Conservation (phyloP, 2,797 vertebrate species). For the Sphenodon punctatus region DNA sequence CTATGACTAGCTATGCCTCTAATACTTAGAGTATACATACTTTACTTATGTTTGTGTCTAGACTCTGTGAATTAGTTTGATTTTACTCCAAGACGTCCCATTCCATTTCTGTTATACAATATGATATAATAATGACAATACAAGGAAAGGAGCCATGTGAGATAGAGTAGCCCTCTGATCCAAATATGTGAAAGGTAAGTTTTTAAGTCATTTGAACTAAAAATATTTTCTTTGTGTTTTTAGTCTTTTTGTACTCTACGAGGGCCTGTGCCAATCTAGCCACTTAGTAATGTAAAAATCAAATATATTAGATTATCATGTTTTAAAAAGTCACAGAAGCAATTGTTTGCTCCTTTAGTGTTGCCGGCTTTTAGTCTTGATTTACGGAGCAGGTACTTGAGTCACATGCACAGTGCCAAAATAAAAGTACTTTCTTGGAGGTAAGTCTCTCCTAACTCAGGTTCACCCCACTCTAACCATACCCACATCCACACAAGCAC, state of each 20-base stretch:
- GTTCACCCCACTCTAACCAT: no score
- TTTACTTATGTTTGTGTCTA: not conserved
- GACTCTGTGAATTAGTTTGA: constrained; percentile 15
- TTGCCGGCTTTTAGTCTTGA: not conserved
- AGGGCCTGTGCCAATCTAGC: not conserved
- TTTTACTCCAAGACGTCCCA: not conserved
- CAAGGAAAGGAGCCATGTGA: not conserved
- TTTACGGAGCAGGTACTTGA: not conserved
- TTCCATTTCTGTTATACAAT: not conserved
- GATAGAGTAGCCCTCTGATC: not conserved
- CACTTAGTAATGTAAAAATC: not conserved
- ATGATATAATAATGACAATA: not conserved
- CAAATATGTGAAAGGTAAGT: not conserved
- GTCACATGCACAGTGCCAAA: not conserved
- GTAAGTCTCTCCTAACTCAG: no score
- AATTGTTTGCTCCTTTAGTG: not conserved
- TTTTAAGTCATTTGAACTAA: not conserved
- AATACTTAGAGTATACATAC: not conserved
- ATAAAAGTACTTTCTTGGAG: no score
- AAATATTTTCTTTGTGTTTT: not conserved
- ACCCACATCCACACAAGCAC: no score
- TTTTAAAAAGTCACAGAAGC: not conserved
- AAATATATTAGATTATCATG: no score
- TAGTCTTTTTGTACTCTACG: not conserved
- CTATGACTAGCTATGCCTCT: not conserved